phyloP scores from a whole-genome alignment of 1,140 invertebrate species.

The Aphelenchoides fujianensis region DNA sequence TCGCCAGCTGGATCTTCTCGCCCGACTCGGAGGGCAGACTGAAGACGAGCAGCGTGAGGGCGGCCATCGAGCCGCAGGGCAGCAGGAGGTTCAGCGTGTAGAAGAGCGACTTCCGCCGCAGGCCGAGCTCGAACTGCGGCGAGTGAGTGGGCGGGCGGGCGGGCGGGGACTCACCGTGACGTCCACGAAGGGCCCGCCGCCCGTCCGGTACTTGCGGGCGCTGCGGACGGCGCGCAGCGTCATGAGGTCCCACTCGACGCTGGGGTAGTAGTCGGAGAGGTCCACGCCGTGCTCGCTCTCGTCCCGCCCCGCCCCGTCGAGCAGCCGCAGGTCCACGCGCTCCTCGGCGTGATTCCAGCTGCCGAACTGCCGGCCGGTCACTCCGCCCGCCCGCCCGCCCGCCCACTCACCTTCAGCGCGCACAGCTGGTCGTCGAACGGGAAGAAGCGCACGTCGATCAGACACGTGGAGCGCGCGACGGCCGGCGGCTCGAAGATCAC shows the following conservation, averaged over 20 bases:
- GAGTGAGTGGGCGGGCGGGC: too few species aligned
- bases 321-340: not conserved
- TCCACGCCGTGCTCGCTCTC: constrained; percentile 61
- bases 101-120: constrained; percentile 83
- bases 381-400: too few species aligned
- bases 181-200: constrained; percentile 77
- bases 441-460: constrained; percentile 65
- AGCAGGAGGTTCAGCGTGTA: constrained; percentile 86
- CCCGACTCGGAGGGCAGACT: constrained; percentile 85
- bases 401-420: constrained; percentile 9
- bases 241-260: constrained; percentile 97
- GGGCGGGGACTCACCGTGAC: constrained; percentile 17
- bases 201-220: constrained; percentile 76
- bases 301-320: constrained; percentile 5
- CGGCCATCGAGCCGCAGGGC: constrained; percentile 81
- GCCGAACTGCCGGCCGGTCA: constrained; percentile 80
- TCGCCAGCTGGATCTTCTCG: constrained; percentile 74
- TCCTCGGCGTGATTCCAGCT: constrained; percentile 81
- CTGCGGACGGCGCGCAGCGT: constrained; percentile 80
- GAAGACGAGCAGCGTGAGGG: constrained; percentile 78
- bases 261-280: constrained; percentile 89
- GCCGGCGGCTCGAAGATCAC: constrained; percentile 66
- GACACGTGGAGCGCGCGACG: constrained; percentile 65
- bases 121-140: constrained; percentile 21
- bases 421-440: constrained; percentile 64